Evolutionary conservation across 2,888 invertebrate genomes (phyloP).

Genomic region (Oegoconia quadripuncta): DNA sequence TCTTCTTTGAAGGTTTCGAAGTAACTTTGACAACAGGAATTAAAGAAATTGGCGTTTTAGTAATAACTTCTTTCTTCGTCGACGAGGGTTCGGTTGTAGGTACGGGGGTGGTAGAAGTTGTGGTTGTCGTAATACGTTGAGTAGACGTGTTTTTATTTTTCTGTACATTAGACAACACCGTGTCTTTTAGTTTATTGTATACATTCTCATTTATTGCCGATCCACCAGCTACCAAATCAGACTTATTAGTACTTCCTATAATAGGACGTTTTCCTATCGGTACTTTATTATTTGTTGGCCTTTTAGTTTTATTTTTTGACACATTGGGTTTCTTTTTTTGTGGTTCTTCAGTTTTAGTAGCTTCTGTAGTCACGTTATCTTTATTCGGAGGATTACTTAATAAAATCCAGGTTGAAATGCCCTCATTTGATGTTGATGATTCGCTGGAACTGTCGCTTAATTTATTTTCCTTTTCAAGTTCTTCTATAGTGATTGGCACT

Average conservation of each 20-base stretch:
- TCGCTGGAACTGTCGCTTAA: constrained; percentile 41
- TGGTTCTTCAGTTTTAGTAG: constrained; percentile 53
- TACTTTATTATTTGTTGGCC: constrained; percentile 52
- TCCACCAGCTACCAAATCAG: constrained; percentile 67
- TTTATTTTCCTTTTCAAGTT: constrained; percentile 77
- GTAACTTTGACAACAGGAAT: constrained; percentile 40
- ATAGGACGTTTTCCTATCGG: constrained; percentile 53
- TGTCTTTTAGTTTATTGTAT: constrained; percentile 81
- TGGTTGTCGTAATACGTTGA: constrained; percentile 36
- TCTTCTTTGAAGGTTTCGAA: constrained; percentile 58
- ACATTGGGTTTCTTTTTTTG: constrained; percentile 48
- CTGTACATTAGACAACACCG: constrained; percentile 75
- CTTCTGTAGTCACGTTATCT: constrained; percentile 54
- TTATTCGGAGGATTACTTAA: constrained; percentile 74
- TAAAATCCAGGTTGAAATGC: constrained; percentile 88
- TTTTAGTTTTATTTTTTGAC: constrained; percentile 57
- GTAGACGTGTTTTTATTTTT: constrained; percentile 64
- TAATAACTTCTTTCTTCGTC: constrained; percentile 41
- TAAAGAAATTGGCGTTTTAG: constrained; percentile 35
- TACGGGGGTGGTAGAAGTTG: constrained; percentile 33
- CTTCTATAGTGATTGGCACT: constrained; percentile 82
- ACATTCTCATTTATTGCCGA: constrained; percentile 72
- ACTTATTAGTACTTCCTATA: constrained; percentile 67
- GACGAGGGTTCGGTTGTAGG: constrained; percentile 42
- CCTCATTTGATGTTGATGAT: constrained; percentile 80